Percentiles rank a stretch among this genome's conserved stretches.
phyloP scores from a whole-genome alignment of 2,888 invertebrate species.

The Cosmorhoe ocellata region DNA sequence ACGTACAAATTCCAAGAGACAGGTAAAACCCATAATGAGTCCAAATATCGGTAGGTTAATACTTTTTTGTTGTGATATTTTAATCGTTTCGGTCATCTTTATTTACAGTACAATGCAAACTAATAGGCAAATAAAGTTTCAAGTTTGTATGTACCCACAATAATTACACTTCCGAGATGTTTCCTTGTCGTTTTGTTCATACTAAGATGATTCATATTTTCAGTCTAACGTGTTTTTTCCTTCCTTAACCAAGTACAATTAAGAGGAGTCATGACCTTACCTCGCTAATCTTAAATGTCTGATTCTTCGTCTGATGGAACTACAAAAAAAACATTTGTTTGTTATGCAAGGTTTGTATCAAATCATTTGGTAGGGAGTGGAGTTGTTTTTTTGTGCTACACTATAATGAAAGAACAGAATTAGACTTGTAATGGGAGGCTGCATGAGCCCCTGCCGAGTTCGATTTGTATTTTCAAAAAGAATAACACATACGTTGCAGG shows the following conservation, averaged over 20 bases:
- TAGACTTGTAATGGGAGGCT: slow-evolving; percentile 1
- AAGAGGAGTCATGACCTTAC: slow-evolving; percentile 30
- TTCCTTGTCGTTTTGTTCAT: slow-evolving; percentile 40
- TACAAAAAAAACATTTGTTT: slow-evolving; percentile 14
- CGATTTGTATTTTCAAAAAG: slow-evolving; percentile 1
- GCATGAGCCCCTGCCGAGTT: background rate
- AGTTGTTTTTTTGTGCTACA: background rate
- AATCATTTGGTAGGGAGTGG: background rate
- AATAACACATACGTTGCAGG: slow-evolving; percentile 1
- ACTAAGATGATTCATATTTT: slow-evolving; percentile 27
- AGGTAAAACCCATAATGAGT: slow-evolving; percentile 35
- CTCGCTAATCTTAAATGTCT: slow-evolving; percentile 22
- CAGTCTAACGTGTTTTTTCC: slow-evolving; percentile 27
- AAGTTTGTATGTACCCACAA: slow-evolving; percentile 32
- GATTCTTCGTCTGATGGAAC: slow-evolving; percentile 7
- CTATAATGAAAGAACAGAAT: background rate
- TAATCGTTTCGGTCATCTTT: slow-evolving; percentile 19
- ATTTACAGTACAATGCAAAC: slow-evolving; percentile 12
- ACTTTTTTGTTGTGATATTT: slow-evolving; percentile 8
- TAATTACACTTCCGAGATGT: slow-evolving; percentile 49
- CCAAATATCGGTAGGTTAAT: slow-evolving; percentile 6
- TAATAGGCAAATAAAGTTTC: slow-evolving; percentile 19
- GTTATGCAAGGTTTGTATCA: slow-evolving; percentile 12
- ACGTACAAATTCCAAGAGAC: slow-evolving; percentile 30
- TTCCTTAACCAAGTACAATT: slow-evolving; percentile 30